Evolutionary conservation across 2,888 invertebrate species (phyloP).

Genomic region (Andricus curvator): DNA sequence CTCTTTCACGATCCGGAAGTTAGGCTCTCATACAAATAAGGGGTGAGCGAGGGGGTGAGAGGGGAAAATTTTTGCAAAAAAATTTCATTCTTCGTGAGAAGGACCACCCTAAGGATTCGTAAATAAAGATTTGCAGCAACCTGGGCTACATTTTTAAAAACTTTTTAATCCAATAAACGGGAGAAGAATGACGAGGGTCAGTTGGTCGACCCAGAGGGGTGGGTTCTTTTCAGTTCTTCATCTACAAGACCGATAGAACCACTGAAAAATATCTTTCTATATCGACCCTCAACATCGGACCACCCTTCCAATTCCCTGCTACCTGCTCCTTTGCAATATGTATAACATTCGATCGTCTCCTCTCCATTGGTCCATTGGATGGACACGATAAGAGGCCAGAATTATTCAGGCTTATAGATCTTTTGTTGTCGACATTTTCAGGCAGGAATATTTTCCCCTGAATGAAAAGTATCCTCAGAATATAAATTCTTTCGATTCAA

Average conservation of each 20-base stretch:
- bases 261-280: conserved; percentile 64
- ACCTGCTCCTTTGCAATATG: conserved; percentile 51
- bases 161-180: conserved; percentile 47
- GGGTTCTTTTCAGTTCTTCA: background rate
- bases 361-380: conserved; percentile 40
- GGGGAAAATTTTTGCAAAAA: too few species aligned
- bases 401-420: background rate
- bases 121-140: conserved; percentile 31
- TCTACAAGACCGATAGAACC: conserved; percentile 23
- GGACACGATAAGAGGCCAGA: background rate
- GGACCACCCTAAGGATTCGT: background rate
- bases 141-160: background rate
- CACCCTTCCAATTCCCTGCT: conserved; percentile 40
- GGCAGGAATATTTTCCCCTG: background rate
- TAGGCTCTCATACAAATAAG: too few species aligned
- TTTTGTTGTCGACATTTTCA: background rate
- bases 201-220: background rate
- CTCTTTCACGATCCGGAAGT: too few species aligned
- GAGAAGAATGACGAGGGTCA: conserved; percentile 59
- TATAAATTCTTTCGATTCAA: background rate
- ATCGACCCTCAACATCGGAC: conserved; percentile 55
- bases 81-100: background rate
- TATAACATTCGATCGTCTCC: conserved; percentile 52
- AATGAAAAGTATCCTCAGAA: background rate
- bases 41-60: too few species aligned